Conservation (phyloP, 2,888 invertebrate species). For the Cistogaster globosa region DNA sequence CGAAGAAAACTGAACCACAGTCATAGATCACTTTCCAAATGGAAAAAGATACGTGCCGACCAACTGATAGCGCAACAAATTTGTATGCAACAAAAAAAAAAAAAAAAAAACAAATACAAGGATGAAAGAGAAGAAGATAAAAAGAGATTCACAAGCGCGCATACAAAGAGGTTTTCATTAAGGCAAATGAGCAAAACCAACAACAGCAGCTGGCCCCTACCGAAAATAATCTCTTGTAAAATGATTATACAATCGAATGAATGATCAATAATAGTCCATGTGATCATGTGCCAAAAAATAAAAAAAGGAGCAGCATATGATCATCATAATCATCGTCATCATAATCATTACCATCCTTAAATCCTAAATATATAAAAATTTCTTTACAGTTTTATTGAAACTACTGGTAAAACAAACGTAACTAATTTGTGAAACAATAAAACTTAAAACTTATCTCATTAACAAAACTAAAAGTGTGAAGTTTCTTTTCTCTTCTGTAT, state of each 20-base stretch:
- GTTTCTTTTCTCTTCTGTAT: constrained; percentile 55
- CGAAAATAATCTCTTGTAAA: constrained; percentile 72
- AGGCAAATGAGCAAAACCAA: constrained; percentile 26
- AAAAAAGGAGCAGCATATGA: constrained; percentile 46
- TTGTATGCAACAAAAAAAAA: constrained; percentile 30
- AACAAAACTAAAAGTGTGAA: constrained; percentile 75
- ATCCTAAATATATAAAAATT: constrained; percentile 38
- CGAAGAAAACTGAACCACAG: constrained; percentile 20
- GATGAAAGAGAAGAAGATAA: background rate
- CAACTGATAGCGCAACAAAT: constrained; percentile 71
- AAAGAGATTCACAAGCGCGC: background rate
- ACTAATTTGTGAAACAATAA: constrained; percentile 73
- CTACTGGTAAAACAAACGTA: constrained; percentile 67
- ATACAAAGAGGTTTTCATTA: too few relatives aligned
- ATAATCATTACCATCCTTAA: background rate
- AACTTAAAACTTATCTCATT: constrained; percentile 71
- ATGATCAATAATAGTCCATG: constrained; percentile 48
- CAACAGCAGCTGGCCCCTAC: constrained; percentile 73
- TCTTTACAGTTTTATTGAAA: constrained; percentile 30
- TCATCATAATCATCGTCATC: constrained; percentile 17
- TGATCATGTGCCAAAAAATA: constrained; percentile 67
- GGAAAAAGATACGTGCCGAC: constrained; percentile 58
- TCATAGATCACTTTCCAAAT: constrained; percentile 47
- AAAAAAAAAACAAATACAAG: background rate
- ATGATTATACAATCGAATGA: constrained; percentile 57